Percentiles rank a stretch among this genome's conserved stretches.
Evolutionary conservation across 2,113 vertebrate genomes (phyloP).

Genomic region (Trematocara variabile): DNA sequence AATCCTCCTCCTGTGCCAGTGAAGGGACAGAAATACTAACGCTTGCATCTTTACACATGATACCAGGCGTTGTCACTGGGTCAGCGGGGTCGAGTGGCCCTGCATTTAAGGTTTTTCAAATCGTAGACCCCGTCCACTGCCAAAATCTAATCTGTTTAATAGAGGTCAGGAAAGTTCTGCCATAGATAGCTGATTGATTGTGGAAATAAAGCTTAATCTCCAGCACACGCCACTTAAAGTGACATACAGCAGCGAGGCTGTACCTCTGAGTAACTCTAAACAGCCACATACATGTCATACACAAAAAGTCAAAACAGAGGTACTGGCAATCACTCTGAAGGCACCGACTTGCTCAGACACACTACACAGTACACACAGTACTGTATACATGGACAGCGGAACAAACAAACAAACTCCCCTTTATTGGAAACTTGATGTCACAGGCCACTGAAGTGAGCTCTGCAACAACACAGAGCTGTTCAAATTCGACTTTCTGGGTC

Average conservation of each 20-base stretch:
- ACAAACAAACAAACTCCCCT: slow-evolving; percentile 5
- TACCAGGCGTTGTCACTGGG: slow-evolving; percentile 59
- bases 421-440: neutral
- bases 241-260: neutral
- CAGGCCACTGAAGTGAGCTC: neutral
- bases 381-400: neutral
- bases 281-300: neutral
- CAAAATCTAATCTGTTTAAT: slow-evolving; percentile 46
- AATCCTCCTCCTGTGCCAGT: slow-evolving; percentile 64
- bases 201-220: slow-evolving; percentile 8
- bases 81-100: slow-evolving; percentile 63
- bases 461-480: neutral
- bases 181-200: slow-evolving; percentile 22
- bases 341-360: neutral
- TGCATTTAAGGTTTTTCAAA: slow-evolving; percentile 56
- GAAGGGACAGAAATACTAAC: slow-evolving; percentile 67
- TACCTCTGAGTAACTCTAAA: neutral
- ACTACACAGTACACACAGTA: neutral
- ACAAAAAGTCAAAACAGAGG: neutral
- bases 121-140: slow-evolving; percentile 34
- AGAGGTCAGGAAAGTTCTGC: slow-evolving; percentile 37
- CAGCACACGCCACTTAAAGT: neutral
- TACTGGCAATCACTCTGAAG: neutral
- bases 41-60: slow-evolving; percentile 65
- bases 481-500: neutral